Base-by-base conservation (phyloP, 53 echinoderm and acorn worm species). In the Hippasteria phrygiana region DNA sequence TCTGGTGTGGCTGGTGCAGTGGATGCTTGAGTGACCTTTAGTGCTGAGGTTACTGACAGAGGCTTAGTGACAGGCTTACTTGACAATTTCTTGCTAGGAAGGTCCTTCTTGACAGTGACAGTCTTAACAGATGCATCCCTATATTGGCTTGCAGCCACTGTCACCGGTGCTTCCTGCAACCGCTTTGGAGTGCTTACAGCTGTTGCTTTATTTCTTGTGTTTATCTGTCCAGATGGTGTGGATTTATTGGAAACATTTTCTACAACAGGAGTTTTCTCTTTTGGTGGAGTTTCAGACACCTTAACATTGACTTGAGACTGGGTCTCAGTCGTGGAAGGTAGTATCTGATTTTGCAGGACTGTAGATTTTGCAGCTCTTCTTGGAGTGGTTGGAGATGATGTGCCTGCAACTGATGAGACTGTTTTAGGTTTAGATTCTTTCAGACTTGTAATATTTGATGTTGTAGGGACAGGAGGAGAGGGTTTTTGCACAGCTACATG, bases 361-460 rank as follows among this genome's bases (percentile, higher is more conserved):
- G 17, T 31, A 34, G 45, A 71, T 36, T 39, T 37, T n/a, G 51
- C 36, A 2, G 63, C 20, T 31, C 85, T 84, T 34, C 71, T 85
- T 50, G 34, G 63, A 31, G 65, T 12, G 17, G 5, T 12, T 14
- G 22, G 63, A 12, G 63, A 43, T 62, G 62, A 5, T 43, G 45
- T 39, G 13, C 27, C 14, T 11, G 10, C 17, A 0, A 20, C 20
- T 16, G 55, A 50, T 7, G 43, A 2, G 2, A 3, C 51, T 51
- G 50, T 51, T 48, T 11, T 48, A 27, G 73, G 42, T 13, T 18
- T 5, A 34, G 43, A 4, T 22, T 41, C 73, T 43, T 43, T 73
- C 3, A 33, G 46, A 48, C 20, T 11, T 78, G 39, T 12, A 9
- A 31, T 36, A 35, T n/a, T 56, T 78, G 53, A 22, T 77, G 54